Evolutionary conservation across 1,140 invertebrate species (phyloP).

Genomic region (Drosophila nigrodunni): DNA sequence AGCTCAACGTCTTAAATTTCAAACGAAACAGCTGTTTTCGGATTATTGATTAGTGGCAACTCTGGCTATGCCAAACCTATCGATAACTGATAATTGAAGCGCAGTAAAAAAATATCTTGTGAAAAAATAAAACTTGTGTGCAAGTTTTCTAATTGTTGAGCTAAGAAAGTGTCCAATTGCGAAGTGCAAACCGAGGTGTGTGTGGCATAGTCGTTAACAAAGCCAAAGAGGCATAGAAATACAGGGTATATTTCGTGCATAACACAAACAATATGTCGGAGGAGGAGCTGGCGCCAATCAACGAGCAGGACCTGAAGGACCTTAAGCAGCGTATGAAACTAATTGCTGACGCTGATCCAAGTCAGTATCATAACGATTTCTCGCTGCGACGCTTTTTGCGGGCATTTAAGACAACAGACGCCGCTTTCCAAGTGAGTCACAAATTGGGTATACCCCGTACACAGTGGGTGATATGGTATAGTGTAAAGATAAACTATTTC

Average conservation of each 20-base stretch:
- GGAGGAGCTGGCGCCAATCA: conserved; percentile 86
- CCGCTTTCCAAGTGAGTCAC: conserved; percentile 88
- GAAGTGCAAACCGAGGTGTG: background rate
- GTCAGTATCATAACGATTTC: conserved; percentile 90
- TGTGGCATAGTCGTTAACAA: no score
- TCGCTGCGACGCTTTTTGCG: conserved; percentile 89
- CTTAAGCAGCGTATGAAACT: conserved; percentile 89
- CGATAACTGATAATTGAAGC: conserved; percentile 43
- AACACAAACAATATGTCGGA: conserved; percentile 73
- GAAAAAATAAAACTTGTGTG: conserved; percentile 35
- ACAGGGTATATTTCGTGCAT: conserved; percentile 1
- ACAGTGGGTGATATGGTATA: no score
- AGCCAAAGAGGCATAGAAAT: background rate
- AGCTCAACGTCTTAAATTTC: conserved; percentile 1
- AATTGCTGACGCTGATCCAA: conserved; percentile 89
- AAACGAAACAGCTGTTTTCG: conserved; percentile 23
- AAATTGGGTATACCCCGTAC: no score
- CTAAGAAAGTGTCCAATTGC: conserved; percentile 4
- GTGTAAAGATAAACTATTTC: no score
- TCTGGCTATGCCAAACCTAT: conserved; percentile 23
- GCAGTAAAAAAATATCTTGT: conserved; percentile 46
- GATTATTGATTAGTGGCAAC: conserved; percentile 15
- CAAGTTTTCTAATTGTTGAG: conserved; percentile 4
- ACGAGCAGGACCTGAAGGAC: conserved; percentile 88
- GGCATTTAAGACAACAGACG: conserved; percentile 89